Conservation (phyloP, 2,113 vertebrate genomes). For the Clarias gariepinus region DNA sequence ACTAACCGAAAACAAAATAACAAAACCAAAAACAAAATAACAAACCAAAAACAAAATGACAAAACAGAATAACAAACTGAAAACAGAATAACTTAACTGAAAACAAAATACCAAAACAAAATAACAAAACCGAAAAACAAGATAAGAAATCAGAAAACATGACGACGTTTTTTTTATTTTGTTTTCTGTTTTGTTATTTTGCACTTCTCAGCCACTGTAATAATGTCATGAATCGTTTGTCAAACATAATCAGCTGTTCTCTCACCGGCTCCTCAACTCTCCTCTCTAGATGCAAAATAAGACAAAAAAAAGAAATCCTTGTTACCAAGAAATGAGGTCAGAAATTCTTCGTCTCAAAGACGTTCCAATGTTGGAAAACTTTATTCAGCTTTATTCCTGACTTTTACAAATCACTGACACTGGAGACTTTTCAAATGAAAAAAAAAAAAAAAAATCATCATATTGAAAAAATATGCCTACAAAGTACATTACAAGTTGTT, state of each 20-base stretch:
- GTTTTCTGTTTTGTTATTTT: no score
- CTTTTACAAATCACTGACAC: background rate
- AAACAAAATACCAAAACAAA: no score
- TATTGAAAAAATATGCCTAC: background rate
- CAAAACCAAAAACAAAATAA: no score
- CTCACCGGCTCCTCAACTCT: background rate
- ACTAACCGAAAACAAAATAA: no score
- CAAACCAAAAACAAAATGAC: no score
- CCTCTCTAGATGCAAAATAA: background rate
- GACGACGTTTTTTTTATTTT: no score
- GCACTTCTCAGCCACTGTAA: no score
- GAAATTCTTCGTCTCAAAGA: background rate
- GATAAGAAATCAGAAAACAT: no score
- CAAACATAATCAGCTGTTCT: background rate
- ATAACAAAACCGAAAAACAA: no score
- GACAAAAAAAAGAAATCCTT: background rate
- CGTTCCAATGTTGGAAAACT: background rate
- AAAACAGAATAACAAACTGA: no score
- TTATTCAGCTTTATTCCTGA: background rate
- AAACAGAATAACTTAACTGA: no score
- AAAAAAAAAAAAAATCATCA: background rate
- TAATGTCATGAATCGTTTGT: background rate
- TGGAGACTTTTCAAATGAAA: background rate
- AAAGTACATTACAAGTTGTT: background rate
- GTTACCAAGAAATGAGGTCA: background rate